Conservation (phyloP, 2,113 vertebrate species). For the Anhinga rufa region DNA sequence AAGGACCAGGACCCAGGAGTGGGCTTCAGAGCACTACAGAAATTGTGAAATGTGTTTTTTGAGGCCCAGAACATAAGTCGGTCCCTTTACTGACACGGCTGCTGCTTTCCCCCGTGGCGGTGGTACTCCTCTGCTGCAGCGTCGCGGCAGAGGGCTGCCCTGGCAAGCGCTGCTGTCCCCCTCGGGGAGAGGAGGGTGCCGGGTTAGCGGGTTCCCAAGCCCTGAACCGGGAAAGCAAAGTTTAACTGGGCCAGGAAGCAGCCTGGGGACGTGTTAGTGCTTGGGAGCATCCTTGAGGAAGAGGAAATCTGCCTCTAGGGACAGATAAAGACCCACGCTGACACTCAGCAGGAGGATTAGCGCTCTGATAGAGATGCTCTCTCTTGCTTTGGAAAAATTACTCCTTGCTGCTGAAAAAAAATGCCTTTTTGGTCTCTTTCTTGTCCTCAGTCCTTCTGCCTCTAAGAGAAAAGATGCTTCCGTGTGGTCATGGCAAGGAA, state of each 20-base stretch:
- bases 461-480: not conserved
- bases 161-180: not conserved
- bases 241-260: not conserved
- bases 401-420: not conserved
- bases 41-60: not conserved
- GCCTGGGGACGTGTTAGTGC: not conserved
- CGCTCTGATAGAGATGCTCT: not conserved
- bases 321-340: not conserved
- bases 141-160: not conserved
- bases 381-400: not conserved
- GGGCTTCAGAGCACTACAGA: not conserved
- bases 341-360: not conserved
- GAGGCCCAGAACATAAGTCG: not conserved
- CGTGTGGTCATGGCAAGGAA: not conserved
- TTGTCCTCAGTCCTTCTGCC: not conserved
- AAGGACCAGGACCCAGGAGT: not conserved
- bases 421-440: not conserved
- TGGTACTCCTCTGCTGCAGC: not conserved
- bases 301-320: not conserved
- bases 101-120: not conserved
- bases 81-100: not conserved
- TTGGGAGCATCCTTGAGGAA: not conserved
- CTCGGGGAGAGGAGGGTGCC: accelerated
- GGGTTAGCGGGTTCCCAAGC: not conserved
- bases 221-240: not conserved